Percentiles rank a stretch among this genome's conserved stretches.
Conservation (phyloP, 2,888 invertebrate genomes). For the Acrocera orbiculus region DNA sequence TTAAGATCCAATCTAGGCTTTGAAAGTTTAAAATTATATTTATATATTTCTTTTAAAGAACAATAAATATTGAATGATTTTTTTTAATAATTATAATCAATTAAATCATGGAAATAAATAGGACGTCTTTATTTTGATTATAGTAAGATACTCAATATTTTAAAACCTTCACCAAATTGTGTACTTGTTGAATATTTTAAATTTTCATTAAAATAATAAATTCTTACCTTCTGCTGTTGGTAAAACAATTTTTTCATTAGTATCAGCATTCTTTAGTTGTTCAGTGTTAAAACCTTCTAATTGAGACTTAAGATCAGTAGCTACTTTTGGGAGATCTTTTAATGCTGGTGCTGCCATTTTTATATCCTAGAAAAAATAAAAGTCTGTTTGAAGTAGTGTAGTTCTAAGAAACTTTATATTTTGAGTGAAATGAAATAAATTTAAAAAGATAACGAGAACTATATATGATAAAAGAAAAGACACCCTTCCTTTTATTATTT, state of each 20-base stretch:
- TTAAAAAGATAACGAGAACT: background rate
- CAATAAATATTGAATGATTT: too few relatives aligned
- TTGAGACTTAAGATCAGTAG: constrained; percentile 74
- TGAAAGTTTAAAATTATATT: too few relatives aligned
- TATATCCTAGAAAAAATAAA: constrained; percentile 8
- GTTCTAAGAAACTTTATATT: background rate
- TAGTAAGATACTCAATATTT: too few relatives aligned
- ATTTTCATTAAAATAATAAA: background rate
- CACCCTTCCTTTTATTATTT: too few relatives aligned
- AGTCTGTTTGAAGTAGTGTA: background rate
- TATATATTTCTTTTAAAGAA: background rate
- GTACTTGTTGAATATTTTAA: background rate
- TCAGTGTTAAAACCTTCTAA: constrained; percentile 79
- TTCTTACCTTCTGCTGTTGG: constrained; percentile 86
- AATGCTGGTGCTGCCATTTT: constrained; percentile 46
- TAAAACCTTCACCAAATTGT: too few relatives aligned
- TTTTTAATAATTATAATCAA: too few relatives aligned
- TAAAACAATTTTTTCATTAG: constrained; percentile 79
- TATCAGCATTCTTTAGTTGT: constrained; percentile 73
- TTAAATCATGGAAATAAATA: too few relatives aligned
- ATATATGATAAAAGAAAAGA: background rate
- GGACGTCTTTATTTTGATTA: too few relatives aligned
- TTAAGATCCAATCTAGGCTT: too few relatives aligned
- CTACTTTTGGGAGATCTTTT: constrained; percentile 83
- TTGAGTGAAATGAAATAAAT: background rate